Percentiles rank a stretch among this genome's conserved stretches.
Evolutionary conservation across 2,888 invertebrate species (phyloP).

Genomic region (Sericinus montela): DNA sequence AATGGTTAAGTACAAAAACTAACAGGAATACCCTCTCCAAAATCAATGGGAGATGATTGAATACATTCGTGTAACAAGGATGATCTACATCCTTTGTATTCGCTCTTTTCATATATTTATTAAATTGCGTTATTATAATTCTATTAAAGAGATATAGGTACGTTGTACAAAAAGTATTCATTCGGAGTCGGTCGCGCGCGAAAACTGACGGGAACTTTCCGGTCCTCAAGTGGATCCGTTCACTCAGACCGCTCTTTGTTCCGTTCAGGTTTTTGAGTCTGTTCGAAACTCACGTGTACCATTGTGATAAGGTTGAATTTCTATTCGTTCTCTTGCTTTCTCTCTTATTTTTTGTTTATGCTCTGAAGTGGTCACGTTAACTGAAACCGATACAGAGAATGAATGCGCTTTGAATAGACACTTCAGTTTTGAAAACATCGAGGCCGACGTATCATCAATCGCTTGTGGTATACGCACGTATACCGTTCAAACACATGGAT

Average conservation of each 20-base stretch:
- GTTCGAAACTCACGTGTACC: constrained; percentile 16
- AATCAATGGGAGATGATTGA: constrained; percentile 28
- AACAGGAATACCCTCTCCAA: constrained; percentile 32
- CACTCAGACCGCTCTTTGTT: constrained; percentile 28
- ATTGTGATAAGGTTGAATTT: constrained; percentile 12
- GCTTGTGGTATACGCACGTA: background rate
- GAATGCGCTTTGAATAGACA: constrained; percentile 14
- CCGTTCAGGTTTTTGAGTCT: constrained; percentile 18
- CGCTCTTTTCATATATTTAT: constrained; percentile 38
- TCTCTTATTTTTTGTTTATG: constrained; percentile 9
- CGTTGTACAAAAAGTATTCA: constrained; percentile 32
- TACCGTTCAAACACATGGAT: background rate
- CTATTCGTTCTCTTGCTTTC: background rate
- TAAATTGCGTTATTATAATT: constrained; percentile 56
- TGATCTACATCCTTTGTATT: constrained; percentile 35
- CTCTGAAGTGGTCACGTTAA: constrained; percentile 14
- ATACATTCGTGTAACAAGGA: constrained; percentile 33
- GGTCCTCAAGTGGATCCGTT: constrained; percentile 64
- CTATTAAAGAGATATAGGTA: constrained; percentile 72
- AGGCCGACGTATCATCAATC: background rate
- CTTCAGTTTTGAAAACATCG: constrained; percentile 13
- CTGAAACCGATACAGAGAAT: constrained; percentile 17
- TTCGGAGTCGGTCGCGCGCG: constrained; percentile 61
- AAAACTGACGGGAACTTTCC: constrained; percentile 67
- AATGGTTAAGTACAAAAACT: constrained; percentile 22